Evolutionary conservation across 2,113 vertebrate genomes (phyloP).

Genomic region (Bubalus kerabau): DNA sequence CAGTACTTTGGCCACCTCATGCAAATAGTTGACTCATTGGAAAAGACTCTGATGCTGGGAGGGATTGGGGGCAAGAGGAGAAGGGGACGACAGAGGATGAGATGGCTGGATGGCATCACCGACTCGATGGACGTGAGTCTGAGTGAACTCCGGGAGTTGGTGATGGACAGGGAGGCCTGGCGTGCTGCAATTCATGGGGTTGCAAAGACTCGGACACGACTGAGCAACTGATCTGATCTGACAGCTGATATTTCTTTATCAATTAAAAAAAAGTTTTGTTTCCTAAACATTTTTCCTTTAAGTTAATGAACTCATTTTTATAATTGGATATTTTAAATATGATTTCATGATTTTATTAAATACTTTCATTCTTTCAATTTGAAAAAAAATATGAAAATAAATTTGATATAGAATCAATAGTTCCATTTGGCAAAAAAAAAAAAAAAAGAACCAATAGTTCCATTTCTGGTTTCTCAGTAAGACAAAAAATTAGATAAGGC

Average conservation of each 20-base stretch:
- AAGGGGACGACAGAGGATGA: no score
- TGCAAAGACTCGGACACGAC: no score
- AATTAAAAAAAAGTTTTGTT: background rate
- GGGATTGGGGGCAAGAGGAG: no score
- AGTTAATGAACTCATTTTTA: background rate
- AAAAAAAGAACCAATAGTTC: background rate
- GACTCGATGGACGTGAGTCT: no score
- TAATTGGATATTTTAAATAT: background rate
- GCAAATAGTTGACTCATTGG: no score
- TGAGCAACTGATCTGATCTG: no score
- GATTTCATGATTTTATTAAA: background rate
- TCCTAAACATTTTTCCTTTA: background rate
- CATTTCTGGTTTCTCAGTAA: background rate
- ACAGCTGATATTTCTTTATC: background rate
- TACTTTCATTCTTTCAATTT: background rate
- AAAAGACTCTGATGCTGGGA: no score
- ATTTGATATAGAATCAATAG: background rate
- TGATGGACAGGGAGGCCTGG: no score
- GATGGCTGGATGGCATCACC: no score
- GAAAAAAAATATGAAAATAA: background rate
- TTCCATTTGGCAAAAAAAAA: background rate
- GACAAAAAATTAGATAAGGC: background rate
- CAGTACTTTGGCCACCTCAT: no score
- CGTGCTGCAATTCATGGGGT: no score
- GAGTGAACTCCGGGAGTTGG: no score